A percentile compares a stretch with the other conserved stretches of the same genome.
Evolutionary conservation across 2,113 vertebrate genomes (phyloP).

Genomic region (Nanger granti): DNA sequence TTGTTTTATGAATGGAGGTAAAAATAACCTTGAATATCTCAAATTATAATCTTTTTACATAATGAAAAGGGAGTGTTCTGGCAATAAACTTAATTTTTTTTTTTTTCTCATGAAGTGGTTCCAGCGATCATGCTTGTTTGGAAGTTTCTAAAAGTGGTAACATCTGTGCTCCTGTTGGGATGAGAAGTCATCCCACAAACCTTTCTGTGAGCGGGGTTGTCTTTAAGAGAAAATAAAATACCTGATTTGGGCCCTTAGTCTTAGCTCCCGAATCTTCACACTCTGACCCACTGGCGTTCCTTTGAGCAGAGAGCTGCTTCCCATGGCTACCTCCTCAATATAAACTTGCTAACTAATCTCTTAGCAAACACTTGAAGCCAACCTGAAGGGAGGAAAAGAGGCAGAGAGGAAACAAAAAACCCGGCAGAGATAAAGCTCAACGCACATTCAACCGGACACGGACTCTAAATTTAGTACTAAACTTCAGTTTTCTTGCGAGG

Average conservation of each 20-base stretch:
- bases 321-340: slow-evolving; percentile 88
- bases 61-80: slow-evolving; percentile 58
- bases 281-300: slow-evolving; percentile 87
- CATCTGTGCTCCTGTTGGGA: slow-evolving; percentile 75
- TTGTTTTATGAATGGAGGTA: slow-evolving; percentile 63
- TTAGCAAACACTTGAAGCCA: slow-evolving; percentile 88
- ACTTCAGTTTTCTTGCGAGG: slow-evolving; percentile 46
- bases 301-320: slow-evolving; percentile 79
- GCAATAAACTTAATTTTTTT: slow-evolving; percentile 52
- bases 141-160: slow-evolving; percentile 76
- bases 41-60: slow-evolving; percentile 64
- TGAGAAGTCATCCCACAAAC: slow-evolving; percentile 80
- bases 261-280: slow-evolving; percentile 75
- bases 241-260: slow-evolving; percentile 83
- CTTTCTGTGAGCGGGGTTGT: slow-evolving; percentile 82
- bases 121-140: slow-evolving; percentile 69
- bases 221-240: slow-evolving; percentile 84
- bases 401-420: slow-evolving; percentile 29
- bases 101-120: slow-evolving; percentile 71
- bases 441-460: slow-evolving; percentile 22
- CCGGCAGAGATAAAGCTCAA: slow-evolving; percentile 51
- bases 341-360: slow-evolving; percentile 89
- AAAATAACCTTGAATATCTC: slow-evolving; percentile 65
- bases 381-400: slow-evolving; percentile 81
- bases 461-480: slow-evolving; percentile 57